Evolutionary conservation across 1,140 invertebrate genomes (phyloP), one percentile per base, ranked within the genome.

Genomic region (Leptinotarsa texana): DNA sequence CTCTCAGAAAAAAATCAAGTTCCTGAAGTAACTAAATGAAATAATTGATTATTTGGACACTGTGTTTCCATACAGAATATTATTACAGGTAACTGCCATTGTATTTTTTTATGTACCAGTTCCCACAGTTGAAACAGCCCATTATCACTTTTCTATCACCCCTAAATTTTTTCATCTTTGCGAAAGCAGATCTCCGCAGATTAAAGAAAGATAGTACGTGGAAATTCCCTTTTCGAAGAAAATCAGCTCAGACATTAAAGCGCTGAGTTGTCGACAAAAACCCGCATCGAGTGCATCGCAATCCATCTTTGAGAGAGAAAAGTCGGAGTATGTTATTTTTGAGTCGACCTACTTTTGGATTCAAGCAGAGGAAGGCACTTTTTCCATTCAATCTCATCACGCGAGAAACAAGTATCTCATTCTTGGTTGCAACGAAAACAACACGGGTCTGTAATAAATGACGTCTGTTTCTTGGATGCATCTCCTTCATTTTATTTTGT

Each of bases 401-500:
- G 33, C 18, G 66, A 47, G 66, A 11, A 68, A 33, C 49, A 18
- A 33, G 15, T 47, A 42, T 15, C 18, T 8, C 42, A 68, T 47
- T 42, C 33, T 13, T 17, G 17, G 33, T 17, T 47, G 42, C 42
- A 42, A 42, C n/a, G 63, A 66, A 24, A 22, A 22, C 21, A 33
- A 66, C 21, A 66, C 63, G 63, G 42, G 42, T 21, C 49, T 70
- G 49, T 57, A 61, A 70, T 70, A 57, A 57, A 70, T 70, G 69
- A 8, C 48, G 57, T 61, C 18, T 70, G 47, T 70, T 70, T 48
- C 69, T 70, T 21, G 69, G 47, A 51, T 70, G 15, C 69, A 57
- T 70, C 51, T 70, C 51, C 51, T 21, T 70, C 51, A 48, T 70
- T 70, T 70, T 61, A 48, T 70, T 69, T 61, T 61, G 69, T 48